Evolutionary conservation across 2,888 invertebrate genomes (phyloP).

Genomic region (Cerceris rybyensis): DNA sequence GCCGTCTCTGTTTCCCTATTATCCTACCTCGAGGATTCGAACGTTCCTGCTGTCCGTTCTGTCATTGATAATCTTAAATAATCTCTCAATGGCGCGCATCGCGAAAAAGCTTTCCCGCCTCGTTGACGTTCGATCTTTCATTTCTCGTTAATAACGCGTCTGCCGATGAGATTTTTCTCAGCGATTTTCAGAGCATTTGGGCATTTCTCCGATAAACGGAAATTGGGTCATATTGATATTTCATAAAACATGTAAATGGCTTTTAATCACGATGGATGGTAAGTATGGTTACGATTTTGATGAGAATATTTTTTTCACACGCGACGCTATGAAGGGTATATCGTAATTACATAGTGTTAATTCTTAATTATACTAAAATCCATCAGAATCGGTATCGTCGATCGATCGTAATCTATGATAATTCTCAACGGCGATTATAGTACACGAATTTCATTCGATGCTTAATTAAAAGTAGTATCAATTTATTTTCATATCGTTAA

Average conservation of each 20-base stretch:
- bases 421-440: constrained; percentile 26
- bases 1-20: constrained; percentile 19
- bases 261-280: too few species aligned
- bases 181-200: neutral
- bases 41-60: constrained; percentile 44
- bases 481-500: constrained; percentile 58
- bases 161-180: neutral
- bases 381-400: constrained; percentile 38
- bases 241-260: too few species aligned
- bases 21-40: constrained; percentile 10
- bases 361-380: constrained; percentile 15
- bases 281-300: too few species aligned
- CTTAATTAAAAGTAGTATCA: constrained; percentile 63
- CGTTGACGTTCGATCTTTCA: neutral
- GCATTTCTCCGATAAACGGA: neutral
- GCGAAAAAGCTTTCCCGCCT: constrained; percentile 22
- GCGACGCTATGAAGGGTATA: neutral
- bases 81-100: constrained; percentile 28
- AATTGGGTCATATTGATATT: too few species aligned
- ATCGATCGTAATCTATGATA: constrained; percentile 40
- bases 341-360: neutral
- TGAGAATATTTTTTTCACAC: too few species aligned
- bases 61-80: constrained; percentile 64
- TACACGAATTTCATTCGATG: constrained; percentile 23
- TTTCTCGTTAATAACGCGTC: neutral